These are phyloP conservation scores for Spodoptera picta DNA, from an alignment of 2,888 invertebrate genomes.

Conservation along the genomic window DNA sequence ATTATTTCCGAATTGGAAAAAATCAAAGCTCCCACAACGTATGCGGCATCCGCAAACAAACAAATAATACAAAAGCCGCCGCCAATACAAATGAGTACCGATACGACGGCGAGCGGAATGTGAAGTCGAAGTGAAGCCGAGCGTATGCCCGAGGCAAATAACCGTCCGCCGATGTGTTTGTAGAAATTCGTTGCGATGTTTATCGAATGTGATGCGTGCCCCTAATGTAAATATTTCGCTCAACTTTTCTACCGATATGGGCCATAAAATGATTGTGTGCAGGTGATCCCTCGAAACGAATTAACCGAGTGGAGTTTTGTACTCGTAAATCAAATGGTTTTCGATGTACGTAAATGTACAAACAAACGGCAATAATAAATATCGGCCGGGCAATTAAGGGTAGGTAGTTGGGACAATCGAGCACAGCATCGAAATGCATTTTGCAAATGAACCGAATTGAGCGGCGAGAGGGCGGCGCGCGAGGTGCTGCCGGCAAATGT, in stretches of 20 bases:
- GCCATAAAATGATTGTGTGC: constrained; percentile 49
- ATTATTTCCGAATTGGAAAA: constrained; percentile 87
- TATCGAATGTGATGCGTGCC: constrained; percentile 82
- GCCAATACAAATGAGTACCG: constrained; percentile 87
- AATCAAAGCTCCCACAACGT: constrained; percentile 85
- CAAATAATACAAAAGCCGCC: constrained; percentile 85
- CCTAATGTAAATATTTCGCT: constrained; percentile 73
- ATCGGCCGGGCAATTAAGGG: constrained; percentile 84
- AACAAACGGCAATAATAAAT: constrained; percentile 85
- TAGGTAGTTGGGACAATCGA: constrained; percentile 82
- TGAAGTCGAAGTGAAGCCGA: constrained; percentile 79
- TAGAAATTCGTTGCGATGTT: constrained; percentile 85
- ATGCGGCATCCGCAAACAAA: constrained; percentile 86
- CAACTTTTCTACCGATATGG: constrained; percentile 52
- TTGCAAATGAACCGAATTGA: constrained; percentile 86
- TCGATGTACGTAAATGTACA: constrained; percentile 74
- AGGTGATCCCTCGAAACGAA: constrained; percentile 46
- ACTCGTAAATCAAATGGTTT: constrained; percentile 64
- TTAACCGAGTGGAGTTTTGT: constrained; percentile 41
- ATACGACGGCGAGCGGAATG: constrained; percentile 82
- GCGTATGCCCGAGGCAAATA: constrained; percentile 84
- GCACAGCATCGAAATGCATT: constrained; percentile 87
- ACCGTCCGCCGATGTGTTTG: constrained; percentile 86
- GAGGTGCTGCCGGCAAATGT: constrained; percentile 71
- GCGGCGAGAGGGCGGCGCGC: constrained; percentile 57